Base-by-base conservation (phyloP, 2,888 invertebrate species). In the Geophilus truncorum region DNA sequence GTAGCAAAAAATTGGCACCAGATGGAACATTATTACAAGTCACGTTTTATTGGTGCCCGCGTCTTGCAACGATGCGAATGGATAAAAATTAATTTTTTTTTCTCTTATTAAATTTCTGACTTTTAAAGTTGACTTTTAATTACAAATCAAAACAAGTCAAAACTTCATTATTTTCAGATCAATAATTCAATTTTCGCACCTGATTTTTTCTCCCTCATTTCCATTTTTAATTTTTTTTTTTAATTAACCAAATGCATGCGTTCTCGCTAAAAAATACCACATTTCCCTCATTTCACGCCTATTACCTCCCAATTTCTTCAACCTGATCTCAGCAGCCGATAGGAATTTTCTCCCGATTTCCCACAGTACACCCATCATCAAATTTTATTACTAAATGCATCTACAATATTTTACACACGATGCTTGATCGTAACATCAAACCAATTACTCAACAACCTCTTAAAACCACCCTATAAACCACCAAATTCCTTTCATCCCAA, bases 331-430 rank as follows among this genome's bases (percentile, higher is more conserved):
- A 62, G 23, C 57, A 62, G 21, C 15, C 10, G 57, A 62, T 62
- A 62, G 57, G 57, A 62, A 62, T 62, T 62, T 62, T 62, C 57
- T 62, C 23, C 57, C 57, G 57, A 62, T 62, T 62, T 62, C 57
- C 57, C 57, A 62, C 23, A 62, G 57, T 23, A 10, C 57, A 62
- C 21, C 57, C 57, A 62, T 62, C 57, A 62, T 62, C 57, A 62
- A 62, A 62, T 62, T 62, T 62, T 62, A 62, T 62, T 62, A 62
- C 57, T 23, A 62, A 62, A 62, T 62, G 57, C 57, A 62, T 62
- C 57, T 62, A 62, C 57, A 62, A 62, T 62, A 62, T 62, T 62
- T 62, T 23, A 62, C 57, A 62, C 57, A 6, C 57, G 23, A 62
- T n/a, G 57, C 21, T 62, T 62, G 21, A 62, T 62, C 57, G 57